These are phyloP conservation scores for Synergus umbraculus DNA, from an alignment of 2,888 invertebrate genomes.

Conservation along the genomic window DNA sequence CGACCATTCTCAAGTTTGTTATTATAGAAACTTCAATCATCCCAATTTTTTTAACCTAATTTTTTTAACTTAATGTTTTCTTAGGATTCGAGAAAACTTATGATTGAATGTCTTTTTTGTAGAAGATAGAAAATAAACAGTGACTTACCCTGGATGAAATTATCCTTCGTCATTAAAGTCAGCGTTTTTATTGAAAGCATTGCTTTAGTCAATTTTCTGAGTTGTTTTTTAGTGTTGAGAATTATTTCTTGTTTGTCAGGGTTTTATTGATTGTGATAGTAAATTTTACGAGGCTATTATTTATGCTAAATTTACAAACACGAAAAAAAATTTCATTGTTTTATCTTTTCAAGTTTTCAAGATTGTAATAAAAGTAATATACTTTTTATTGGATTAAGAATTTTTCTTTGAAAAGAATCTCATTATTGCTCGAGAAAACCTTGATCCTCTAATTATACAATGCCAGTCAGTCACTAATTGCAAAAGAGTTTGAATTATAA, in stretches of 20 bases:
- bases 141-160: neutral
- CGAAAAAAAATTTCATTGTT: neutral
- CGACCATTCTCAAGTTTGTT: neutral
- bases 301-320: neutral
- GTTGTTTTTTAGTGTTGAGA: neutral
- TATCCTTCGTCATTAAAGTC: neutral
- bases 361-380: neutral
- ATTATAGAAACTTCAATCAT: neutral
- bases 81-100: neutral
- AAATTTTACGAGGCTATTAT: neutral
- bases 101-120: neutral
- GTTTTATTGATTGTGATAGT: neutral
- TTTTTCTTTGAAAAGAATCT: neutral
- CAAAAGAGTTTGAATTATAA: neutral
- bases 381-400: neutral
- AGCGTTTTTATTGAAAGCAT: neutral
- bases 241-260: neutral
- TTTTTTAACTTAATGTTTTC: neutral
- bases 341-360: too few relatives aligned
- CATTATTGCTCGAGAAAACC: neutral
- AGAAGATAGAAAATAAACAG: neutral
- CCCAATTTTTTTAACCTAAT: neutral
- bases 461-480: neutral
- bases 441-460: slow-evolving; percentile 1
- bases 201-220: neutral